Percentiles rank a stretch among this genome's conserved stretches.
Conservation (phyloP, 2,888 invertebrate genomes). For the Physocephala rufipes region DNA sequence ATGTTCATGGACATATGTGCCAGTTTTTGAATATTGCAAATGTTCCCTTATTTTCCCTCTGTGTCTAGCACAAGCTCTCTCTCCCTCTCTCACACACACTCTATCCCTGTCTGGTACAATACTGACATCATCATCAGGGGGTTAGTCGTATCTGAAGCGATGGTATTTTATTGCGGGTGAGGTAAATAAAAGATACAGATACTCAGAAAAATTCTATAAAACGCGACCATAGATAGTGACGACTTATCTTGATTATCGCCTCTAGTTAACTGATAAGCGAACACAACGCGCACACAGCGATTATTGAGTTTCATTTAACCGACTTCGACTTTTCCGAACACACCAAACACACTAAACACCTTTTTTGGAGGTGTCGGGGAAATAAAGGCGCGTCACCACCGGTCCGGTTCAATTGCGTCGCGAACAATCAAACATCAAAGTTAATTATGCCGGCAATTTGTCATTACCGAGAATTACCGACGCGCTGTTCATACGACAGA, state of each 20-base stretch:
- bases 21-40: no score
- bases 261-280: slow-evolving; percentile 39
- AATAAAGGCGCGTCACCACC: slow-evolving; percentile 55
- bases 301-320: no score
- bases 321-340: slow-evolving; percentile 21
- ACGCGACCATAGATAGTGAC: slow-evolving; percentile 42
- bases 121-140: no score
- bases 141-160: slow-evolving; percentile 17
- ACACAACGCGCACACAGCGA: no score
- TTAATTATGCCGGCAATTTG: slow-evolving; percentile 63
- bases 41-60: no score
- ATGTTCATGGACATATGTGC: no score
- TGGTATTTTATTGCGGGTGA: slow-evolving; percentile 32
- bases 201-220: slow-evolving; percentile 27
- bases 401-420: slow-evolving; percentile 56
- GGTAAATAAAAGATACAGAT: slow-evolving; percentile 19
- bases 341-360: slow-evolving; percentile 15
- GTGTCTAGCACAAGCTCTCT: no score
- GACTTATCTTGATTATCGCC: slow-evolving; percentile 44
- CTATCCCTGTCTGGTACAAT: no score
- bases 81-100: no score
- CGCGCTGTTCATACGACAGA: slow-evolving; percentile 52
- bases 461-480: slow-evolving; percentile 61
- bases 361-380: slow-evolving; percentile 38
- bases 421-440: slow-evolving; percentile 64